These are phyloP conservation scores for Phoebastria nigripes DNA, from an alignment of 2,797 vertebrate genomes.

Conservation along the genomic window DNA sequence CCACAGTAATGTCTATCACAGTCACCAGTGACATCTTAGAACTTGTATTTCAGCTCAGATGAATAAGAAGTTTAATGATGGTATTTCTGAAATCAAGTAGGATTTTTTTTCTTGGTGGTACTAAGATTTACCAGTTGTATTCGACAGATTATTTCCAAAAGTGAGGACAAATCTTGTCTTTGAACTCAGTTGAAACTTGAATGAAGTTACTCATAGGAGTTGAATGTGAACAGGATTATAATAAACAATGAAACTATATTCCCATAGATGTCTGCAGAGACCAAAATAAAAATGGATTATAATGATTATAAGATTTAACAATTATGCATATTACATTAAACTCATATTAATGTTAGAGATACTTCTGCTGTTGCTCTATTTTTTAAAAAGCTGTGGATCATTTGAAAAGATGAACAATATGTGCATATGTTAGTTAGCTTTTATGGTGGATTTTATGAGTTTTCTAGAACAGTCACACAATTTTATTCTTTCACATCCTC, in stretches of 20 bases:
- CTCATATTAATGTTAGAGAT: not conserved
- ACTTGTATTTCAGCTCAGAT: not conserved
- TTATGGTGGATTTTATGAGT: conserved; percentile 39
- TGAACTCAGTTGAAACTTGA: not conserved
- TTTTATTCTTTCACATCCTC: conserved; percentile 36
- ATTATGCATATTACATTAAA: not conserved
- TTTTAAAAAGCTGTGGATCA: not conserved
- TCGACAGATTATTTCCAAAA: not conserved
- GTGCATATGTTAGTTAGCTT: not conserved
- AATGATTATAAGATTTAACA: not conserved
- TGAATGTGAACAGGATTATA: not conserved
- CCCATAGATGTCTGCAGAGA: not conserved
- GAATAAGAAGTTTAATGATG: not conserved
- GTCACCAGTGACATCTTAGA: not conserved
- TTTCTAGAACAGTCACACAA: conserved; percentile 55
- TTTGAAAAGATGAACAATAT: not conserved
- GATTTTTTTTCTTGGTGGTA: not conserved
- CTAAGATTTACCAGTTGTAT: not conserved
- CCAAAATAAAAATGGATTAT: not conserved
- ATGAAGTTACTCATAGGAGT: not conserved
- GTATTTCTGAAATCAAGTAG: not conserved
- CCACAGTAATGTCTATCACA: not conserved
- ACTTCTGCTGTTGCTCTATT: not conserved
- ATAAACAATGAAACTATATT: not conserved
- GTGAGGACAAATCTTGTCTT: not conserved